Evolutionary conservation across 2,113 vertebrate species (phyloP), one percentile per base, ranked within the genome.

Genomic region (Oryzias celebensis): DNA sequence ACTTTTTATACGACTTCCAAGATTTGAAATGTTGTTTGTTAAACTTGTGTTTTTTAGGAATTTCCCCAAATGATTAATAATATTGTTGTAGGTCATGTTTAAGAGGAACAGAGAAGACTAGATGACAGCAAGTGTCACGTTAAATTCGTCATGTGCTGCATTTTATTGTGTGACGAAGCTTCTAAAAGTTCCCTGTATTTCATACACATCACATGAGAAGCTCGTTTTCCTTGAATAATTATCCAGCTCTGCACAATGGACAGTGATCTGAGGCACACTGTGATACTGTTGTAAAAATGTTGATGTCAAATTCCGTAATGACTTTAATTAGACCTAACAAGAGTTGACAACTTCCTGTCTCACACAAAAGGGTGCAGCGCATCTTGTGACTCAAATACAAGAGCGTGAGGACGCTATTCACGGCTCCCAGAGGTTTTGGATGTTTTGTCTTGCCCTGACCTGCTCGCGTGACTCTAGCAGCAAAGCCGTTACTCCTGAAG

Each of bases 121-220:
- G 2, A 12, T 10, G 8, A 13, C 36, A 36, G 2, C 8, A 10
- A 36, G 36, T 3, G 36, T 36, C 36, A 36, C 36, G 12, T 36
- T 36, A 36, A 36, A 36, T 12, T 2, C 3, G 8, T 36, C 36
- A 36, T 36, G 36, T 36, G 36, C 36, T 0, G 8, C 10, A 36
- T 36, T 36, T 36, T 36, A 12, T 10, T 36, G 36, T 36, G 36
- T 36, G 36, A 36, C 36, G 36, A 36, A 36, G 36, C 36, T 36
- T 10, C 10, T 36, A 36, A 36, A 36, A 36, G 3, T 36, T 12
- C 8, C 12, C 36, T 12, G 1, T 12, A 36, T 36, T 12, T 13
- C 36, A 28, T 28, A 28, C 26, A 69, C 71, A 67, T 88, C 77
- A 88, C 83, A 83, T 86, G 83, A 71, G 81, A 61, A 73, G 71